phyloP scores from a whole-genome alignment of 2,797 vertebrate species.

The Cyprinella venusta region DNA sequence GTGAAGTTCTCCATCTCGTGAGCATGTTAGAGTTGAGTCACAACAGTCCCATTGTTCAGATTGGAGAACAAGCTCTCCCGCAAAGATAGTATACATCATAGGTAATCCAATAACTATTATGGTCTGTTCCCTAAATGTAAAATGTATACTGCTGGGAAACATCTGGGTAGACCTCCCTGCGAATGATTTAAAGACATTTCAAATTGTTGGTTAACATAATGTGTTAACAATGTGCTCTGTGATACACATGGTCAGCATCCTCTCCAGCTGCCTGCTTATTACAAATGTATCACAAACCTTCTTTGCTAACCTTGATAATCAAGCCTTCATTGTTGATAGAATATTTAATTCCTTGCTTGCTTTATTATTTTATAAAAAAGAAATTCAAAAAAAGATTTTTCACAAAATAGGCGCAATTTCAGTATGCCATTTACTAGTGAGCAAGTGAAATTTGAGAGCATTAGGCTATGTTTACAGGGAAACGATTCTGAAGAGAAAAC shows the following conservation, averaged over 20 bases:
- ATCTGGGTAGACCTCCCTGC: conserved; percentile 6
- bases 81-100: conserved; percentile 7
- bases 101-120: neutral
- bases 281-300: neutral
- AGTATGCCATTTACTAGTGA: neutral
- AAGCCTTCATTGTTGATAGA: neutral
- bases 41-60: conserved; percentile 47
- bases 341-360: neutral
- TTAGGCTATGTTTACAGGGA: too few relatives aligned
- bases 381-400: neutral
- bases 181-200: conserved; percentile 12
- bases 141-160: neutral
- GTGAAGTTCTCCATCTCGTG: conserved; percentile 15
- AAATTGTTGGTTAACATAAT: conserved; percentile 4
- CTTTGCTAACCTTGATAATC: neutral
- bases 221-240: neutral
- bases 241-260: conserved; percentile 24
- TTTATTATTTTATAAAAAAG: neutral
- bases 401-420: neutral
- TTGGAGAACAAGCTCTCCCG: conserved; percentile 24
- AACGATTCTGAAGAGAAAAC: too few relatives aligned
- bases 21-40: conserved; percentile 22
- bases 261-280: conserved; percentile 12
- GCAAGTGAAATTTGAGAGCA: neutral
- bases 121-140: neutral